Evolutionary conservation across 2,113 vertebrate species (phyloP).

Genomic region (Nothoprocta perdicaria): DNA sequence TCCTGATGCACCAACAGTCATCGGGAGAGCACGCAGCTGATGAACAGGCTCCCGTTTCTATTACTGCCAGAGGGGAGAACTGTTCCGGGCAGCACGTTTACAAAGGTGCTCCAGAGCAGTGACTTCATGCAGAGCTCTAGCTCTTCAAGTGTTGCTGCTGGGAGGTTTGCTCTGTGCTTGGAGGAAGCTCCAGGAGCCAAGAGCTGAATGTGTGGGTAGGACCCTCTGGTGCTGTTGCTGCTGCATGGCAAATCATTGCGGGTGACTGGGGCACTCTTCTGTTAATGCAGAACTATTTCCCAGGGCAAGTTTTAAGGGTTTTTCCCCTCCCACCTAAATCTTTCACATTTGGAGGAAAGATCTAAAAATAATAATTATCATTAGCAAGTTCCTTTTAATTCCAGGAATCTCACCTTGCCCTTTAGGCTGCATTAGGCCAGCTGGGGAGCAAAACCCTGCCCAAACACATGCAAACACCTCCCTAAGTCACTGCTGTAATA

Average conservation of each 20-base stretch:
- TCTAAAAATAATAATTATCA: not conserved
- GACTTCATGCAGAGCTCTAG: not conserved
- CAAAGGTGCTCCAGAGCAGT: not conserved
- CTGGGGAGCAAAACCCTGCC: not conserved
- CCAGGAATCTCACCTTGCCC: not conserved
- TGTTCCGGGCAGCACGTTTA: not conserved
- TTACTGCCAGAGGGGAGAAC: fast-evolving
- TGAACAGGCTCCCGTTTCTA: fast-evolving
- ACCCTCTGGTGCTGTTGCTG: not conserved
- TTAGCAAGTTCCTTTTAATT: not conserved
- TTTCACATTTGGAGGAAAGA: not conserved
- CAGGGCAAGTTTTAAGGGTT: slow-evolving; percentile 30
- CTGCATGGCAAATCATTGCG: not conserved
- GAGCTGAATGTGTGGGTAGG: not conserved
- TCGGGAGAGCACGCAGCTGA: fast-evolving
- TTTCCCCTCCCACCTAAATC: slow-evolving; percentile 31
- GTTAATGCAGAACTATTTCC: not conserved
- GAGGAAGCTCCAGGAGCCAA: fast-evolving
- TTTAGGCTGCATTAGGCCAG: not conserved
- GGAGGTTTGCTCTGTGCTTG: not conserved
- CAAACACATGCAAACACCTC: not conserved
- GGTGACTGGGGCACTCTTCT: slow-evolving; percentile 32
- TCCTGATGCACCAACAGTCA: not conserved
- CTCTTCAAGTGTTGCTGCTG: not conserved
- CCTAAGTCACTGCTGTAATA: not conserved